Evolutionary conservation across 2,888 invertebrate genomes (phyloP).

Genomic region (Stenichneumon culpator): DNA sequence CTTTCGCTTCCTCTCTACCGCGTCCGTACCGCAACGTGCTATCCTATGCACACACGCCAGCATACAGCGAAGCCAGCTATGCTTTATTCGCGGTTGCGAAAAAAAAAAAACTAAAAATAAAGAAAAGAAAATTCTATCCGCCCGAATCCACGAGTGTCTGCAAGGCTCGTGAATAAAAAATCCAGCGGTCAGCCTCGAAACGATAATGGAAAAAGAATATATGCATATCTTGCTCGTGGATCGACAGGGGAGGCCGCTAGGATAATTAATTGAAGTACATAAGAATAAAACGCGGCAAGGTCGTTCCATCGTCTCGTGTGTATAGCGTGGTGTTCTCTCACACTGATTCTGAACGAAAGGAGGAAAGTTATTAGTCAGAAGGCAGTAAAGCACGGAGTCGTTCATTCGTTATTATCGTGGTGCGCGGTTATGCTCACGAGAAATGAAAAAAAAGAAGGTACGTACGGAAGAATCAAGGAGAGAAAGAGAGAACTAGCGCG

Average conservation of each 20-base stretch:
- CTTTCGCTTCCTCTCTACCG: slow-evolving; percentile 6
- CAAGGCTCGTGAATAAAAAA: slow-evolving; percentile 39
- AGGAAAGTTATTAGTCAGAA: slow-evolving; percentile 70
- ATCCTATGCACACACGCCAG: slow-evolving; percentile 37
- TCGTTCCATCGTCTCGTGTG: slow-evolving; percentile 3
- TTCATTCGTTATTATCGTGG: slow-evolving; percentile 75
- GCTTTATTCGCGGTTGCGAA: slow-evolving; percentile 56
- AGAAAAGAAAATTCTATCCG: slow-evolving; percentile 52
- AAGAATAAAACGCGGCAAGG: slow-evolving; percentile 41
- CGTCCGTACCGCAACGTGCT: slow-evolving; percentile 15
- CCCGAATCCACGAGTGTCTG: slow-evolving; percentile 22
- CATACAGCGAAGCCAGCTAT: slow-evolving; percentile 32
- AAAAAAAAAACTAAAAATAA: neutral
- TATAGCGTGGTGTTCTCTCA: slow-evolving; percentile 10
- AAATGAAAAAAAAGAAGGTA: slow-evolving; percentile 4
- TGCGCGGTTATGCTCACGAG: slow-evolving; percentile 45
- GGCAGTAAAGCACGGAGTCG: slow-evolving; percentile 69
- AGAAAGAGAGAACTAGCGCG: slow-evolving; percentile 36
- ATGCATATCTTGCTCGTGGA: neutral
- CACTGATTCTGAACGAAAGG: neutral
- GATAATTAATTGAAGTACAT: slow-evolving; percentile 58
- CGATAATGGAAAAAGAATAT: slow-evolving; percentile 2
- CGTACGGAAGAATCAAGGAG: slow-evolving; percentile 39
- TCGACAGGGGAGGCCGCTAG: neutral
- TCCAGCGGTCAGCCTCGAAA: slow-evolving; percentile 16